Evolutionary conservation across 2,888 invertebrate genomes (phyloP), one percentile per base, ranked within the genome.

Genomic region (Seira musarum): DNA sequence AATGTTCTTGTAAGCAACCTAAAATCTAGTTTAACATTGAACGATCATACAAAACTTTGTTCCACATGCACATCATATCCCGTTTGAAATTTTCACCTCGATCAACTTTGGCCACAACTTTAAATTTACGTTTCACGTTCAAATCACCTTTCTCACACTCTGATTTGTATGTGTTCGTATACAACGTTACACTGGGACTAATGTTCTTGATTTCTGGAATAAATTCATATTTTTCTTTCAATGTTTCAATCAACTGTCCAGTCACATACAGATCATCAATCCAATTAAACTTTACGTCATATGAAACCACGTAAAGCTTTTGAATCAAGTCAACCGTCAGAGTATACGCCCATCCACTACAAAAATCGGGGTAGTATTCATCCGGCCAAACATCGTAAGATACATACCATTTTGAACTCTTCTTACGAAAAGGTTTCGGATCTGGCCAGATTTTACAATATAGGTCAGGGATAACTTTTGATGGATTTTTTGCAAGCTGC

Each of bases 231-330:
- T 17, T 17, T 61, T n/a, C 8, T 19, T 46, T 53, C 1, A n/a
- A 53, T 0, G 57, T 19, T 19, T 73, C 65, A 30, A 25, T 13
- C n/a, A 81, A 10, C 1, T 46, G 49, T 5, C 73, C 65, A 0
- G 57, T 65, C 1, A 49, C 72, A n/a, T 30, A 67, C n/a, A 30
- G 90, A 85, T 91, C 91, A 83, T 91, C 91, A 46, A 91, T 89
- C 90, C 90, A 91, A 86, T 90, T 90, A 80, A 89, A 90, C 30
- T 88, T 88, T 1, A 84, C 82, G 1, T 88, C 87, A 21, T 87
- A 85, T 53, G 88, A 86, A 15, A 89, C 88, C 0, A 87, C 87
- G 67, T 88, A 87, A 83, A 90, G 86, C 5, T 84, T 80, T 10
- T 77, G 30, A 6, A 87, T 84, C n/a, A 87, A 75, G 66, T 87